Evolutionary conservation across 2,113 vertebrate genomes (phyloP).

Genomic region (Cromileptes altivelis): DNA sequence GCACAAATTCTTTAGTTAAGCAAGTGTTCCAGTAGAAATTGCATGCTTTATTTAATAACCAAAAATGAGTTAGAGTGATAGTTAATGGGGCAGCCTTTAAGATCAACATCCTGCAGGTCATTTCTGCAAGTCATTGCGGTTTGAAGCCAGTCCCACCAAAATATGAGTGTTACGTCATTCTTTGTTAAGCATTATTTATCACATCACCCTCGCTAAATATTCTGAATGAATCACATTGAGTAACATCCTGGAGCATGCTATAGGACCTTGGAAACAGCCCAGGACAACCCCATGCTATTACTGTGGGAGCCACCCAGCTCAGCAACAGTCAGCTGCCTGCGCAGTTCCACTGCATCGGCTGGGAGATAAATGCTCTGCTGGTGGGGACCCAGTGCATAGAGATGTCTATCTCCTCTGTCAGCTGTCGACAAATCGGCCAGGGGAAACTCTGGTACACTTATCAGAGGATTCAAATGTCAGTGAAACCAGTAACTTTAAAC

Average conservation of each 20-base stretch:
- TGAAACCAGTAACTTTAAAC: background rate
- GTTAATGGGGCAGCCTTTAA: background rate
- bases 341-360: slow-evolving; percentile 9
- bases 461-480: background rate
- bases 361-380: background rate
- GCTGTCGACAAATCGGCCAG: background rate
- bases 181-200: slow-evolving; percentile 1
- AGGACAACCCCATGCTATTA: background rate
- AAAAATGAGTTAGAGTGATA: background rate
- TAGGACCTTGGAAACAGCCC: background rate
- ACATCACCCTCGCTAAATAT: background rate
- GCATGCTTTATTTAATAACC: background rate
- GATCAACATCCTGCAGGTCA: background rate
- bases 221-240: background rate
- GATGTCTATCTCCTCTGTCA: background rate
- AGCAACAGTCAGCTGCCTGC: background rate
- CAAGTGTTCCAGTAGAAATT: background rate
- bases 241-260: background rate
- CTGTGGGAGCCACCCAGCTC: background rate
- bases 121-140: background rate
- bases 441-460: background rate
- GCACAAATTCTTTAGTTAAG: background rate
- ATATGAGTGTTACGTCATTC: background rate
- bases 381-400: background rate
- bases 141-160: background rate